These are phyloP conservation scores for Sinhomidia bicolor DNA, from an alignment of 2,888 invertebrate genomes.

Conservation along the genomic window DNA sequence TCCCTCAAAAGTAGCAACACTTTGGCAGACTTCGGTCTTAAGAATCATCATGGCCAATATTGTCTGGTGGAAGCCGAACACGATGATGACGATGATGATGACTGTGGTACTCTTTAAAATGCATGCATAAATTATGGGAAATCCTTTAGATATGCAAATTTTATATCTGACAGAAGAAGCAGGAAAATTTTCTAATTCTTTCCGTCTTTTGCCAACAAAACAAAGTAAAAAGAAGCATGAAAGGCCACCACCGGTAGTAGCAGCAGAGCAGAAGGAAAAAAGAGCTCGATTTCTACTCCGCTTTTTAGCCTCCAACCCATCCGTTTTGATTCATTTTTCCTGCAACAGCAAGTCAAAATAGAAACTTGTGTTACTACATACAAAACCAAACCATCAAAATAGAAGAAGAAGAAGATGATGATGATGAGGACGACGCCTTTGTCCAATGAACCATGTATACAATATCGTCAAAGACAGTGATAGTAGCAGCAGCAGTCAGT, in stretches of 20 bases:
- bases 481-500: no score
- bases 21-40: not conserved
- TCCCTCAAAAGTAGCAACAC: not conserved
- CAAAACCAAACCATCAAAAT: not conserved
- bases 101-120: conserved; percentile 76
- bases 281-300: conserved; percentile 16
- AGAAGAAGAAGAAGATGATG: not conserved
- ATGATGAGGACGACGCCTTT: conserved; percentile 18
- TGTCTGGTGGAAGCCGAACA: not conserved
- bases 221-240: conserved; percentile 1
- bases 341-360: not conserved
- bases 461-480: conserved; percentile 42
- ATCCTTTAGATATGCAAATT: conserved; percentile 80
- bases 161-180: conserved; percentile 67
- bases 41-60: not conserved
- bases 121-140: conserved; percentile 80
- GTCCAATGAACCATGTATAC: conserved; percentile 46
- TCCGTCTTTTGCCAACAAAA: conserved; percentile 17
- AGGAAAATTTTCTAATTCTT: conserved; percentile 19
- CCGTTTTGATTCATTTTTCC: conserved; percentile 25
- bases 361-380: not conserved
- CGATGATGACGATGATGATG: conserved; percentile 17
- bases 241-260: not conserved
- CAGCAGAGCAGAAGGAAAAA: not conserved
- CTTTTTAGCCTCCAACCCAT: conserved; percentile 16